Percentiles rank a stretch among this genome's conserved stretches.
These are phyloP conservation scores for Anniella stebbinsi DNA, from an alignment of 2,797 vertebrate genomes.

Conservation along the genomic window DNA sequence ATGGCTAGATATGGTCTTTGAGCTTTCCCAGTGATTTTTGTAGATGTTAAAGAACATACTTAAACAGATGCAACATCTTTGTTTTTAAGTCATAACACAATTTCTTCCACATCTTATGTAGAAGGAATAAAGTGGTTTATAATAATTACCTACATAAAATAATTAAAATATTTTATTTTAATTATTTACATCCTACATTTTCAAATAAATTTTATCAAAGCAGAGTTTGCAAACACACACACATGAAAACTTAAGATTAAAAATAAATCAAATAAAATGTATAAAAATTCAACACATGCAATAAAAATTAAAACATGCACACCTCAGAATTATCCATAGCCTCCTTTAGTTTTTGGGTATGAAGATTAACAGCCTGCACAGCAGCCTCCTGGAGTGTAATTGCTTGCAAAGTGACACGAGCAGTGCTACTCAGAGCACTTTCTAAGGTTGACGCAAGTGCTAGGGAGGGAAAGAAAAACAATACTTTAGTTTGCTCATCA, in stretches of 20 bases:
- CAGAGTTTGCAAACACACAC: too few relatives aligned
- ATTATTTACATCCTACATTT: too few relatives aligned
- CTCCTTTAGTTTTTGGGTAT: conserved; percentile 87
- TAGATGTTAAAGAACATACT: background rate
- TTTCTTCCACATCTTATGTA: background rate
- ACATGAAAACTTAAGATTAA: background rate
- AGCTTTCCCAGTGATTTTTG: too few relatives aligned
- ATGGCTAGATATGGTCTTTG: too few relatives aligned
- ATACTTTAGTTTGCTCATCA: background rate
- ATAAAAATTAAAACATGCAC: conserved; percentile 1
- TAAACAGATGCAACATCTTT: background rate
- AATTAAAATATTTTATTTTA: too few relatives aligned
- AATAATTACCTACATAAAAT: too few relatives aligned
- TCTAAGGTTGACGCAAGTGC: conserved; percentile 87
- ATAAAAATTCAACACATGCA: background rate
- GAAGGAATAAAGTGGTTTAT: too few relatives aligned
- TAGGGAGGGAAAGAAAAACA: conserved; percentile 61
- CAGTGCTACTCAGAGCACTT: conserved; percentile 83
- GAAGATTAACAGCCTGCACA: conserved; percentile 85
- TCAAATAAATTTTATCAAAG: too few relatives aligned
- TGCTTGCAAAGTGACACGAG: conserved; percentile 87
- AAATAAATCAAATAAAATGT: background rate
- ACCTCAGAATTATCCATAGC: conserved; percentile 95
- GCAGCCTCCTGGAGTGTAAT: conserved; percentile 93
- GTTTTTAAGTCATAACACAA: background rate